Percentiles rank a stretch among this genome's conserved stretches.
These are phyloP conservation scores for Hesperia comma DNA, from an alignment of 2,888 invertebrate genomes.

Conservation along the genomic window DNA sequence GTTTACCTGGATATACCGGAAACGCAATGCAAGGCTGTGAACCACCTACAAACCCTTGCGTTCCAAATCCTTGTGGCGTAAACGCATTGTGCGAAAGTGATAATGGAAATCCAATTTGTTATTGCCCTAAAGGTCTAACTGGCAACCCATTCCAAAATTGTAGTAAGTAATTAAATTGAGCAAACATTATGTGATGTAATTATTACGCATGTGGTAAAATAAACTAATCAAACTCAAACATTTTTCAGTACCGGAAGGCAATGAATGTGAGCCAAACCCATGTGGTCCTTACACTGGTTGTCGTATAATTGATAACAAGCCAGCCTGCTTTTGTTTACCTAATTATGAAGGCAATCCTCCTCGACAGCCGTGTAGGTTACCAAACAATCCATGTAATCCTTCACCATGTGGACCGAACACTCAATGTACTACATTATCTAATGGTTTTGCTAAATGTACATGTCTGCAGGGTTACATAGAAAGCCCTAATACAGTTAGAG, in stretches of 20 bases:
- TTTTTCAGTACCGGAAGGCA: constrained; percentile 92
- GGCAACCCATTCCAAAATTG: constrained; percentile 96
- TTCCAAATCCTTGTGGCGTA: constrained; percentile 93
- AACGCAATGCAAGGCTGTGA: constrained; percentile 89
- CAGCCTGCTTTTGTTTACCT: constrained; percentile 94
- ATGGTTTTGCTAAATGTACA: constrained; percentile 94
- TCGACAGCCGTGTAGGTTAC: constrained; percentile 86
- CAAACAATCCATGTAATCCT: constrained; percentile 91
- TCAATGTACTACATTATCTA: constrained; percentile 89
- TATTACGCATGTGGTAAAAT: neutral
- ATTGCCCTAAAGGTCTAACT: constrained; percentile 94
- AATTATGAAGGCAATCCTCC: constrained; percentile 95
- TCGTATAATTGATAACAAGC: constrained; percentile 88
- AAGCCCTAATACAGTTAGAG: constrained; percentile 94
- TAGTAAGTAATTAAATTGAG: constrained; percentile 86
- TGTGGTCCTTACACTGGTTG: constrained; percentile 94
- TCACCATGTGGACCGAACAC: constrained; percentile 95
- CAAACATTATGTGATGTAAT: constrained; percentile 19
- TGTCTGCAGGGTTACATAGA: constrained; percentile 92
- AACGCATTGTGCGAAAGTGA: constrained; percentile 93
- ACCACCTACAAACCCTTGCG: constrained; percentile 90
- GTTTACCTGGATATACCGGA: constrained; percentile 91
- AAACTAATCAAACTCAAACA: constrained; percentile 26
- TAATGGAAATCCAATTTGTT: constrained; percentile 93
- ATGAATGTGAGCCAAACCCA: constrained; percentile 91